Evolutionary conservation across 2,888 invertebrate species (phyloP).

Genomic region (Microchrysa polita): DNA sequence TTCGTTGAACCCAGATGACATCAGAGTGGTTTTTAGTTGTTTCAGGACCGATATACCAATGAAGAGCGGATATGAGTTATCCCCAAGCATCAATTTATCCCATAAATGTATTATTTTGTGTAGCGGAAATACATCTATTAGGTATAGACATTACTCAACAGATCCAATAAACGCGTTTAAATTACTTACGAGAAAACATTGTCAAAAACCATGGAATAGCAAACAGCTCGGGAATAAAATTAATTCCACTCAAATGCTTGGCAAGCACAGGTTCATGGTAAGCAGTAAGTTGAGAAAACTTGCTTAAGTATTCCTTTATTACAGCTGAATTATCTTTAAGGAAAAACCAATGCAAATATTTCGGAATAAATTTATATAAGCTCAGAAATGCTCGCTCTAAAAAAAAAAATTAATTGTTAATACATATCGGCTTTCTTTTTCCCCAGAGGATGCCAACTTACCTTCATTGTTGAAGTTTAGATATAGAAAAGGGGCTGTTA

Average conservation of each 20-base stretch:
- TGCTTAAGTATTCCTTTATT: slow-evolving; percentile 96
- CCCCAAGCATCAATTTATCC: slow-evolving; percentile 95
- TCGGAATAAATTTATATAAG: slow-evolving; percentile 93
- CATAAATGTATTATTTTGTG: slow-evolving; percentile 98
- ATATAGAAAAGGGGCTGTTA: slow-evolving; percentile 96
- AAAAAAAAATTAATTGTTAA: slow-evolving; percentile 54
- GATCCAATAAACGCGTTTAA: neutral
- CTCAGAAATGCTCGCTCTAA: slow-evolving; percentile 94
- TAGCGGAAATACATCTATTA: slow-evolving; percentile 92
- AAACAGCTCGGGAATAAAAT: slow-evolving; percentile 96
- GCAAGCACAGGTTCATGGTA: slow-evolving; percentile 94
- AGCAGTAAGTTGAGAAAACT: slow-evolving; percentile 95
- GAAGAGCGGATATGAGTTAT: slow-evolving; percentile 91
- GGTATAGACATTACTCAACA: slow-evolving; percentile 22
- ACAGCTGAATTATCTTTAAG: slow-evolving; percentile 95
- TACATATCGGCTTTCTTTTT: neutral
- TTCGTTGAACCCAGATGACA: slow-evolving; percentile 96
- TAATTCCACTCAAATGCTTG: slow-evolving; percentile 90
- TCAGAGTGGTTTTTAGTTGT: slow-evolving; percentile 83
- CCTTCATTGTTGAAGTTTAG: slow-evolving; percentile 97
- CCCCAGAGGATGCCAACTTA: slow-evolving; percentile 58
- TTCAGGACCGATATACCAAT: slow-evolving; percentile 93
- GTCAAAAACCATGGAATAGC: slow-evolving; percentile 99
- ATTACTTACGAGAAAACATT: slow-evolving; percentile 93
- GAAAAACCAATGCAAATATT: slow-evolving; percentile 97